Evolutionary conservation across 30 jellyfish, hydroid and myxozoan genomes (phyloP), one percentile per base, ranked within the genome.

Genomic region (Catostylus mosaicus): DNA sequence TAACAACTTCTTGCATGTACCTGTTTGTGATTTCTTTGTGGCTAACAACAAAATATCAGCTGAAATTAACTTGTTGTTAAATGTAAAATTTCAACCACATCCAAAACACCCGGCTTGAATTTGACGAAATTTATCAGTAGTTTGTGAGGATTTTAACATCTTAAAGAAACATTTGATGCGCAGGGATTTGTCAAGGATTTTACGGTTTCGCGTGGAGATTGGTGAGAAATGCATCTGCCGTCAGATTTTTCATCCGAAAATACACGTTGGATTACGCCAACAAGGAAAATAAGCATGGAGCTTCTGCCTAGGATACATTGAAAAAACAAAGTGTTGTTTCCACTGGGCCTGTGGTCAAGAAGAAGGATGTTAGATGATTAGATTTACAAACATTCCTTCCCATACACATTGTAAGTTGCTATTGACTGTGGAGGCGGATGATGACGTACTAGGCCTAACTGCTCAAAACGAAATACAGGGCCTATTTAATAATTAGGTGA

Each of bases 111-210:
- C n/a, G n/a, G n/a, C n/a, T n/a, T n/a, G 7, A 5, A 40, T 40
- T 40, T 40, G 54, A 52, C 3, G 67, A 52, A 6, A 52, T 6
- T 20, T n/a, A 52, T 52, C 27, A 52, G 30, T n/a, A 10, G 67
- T n/a, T 4, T 52, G 6, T 52, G 67, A 52, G 67, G 67, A 7
- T 52, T 52, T 7, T 52, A 52, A 7, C 29, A 52, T n/a, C 24
- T 10, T 7, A 52, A 16, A n/a, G 67, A 10, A 52, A n/a, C 67
- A 52, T n/a, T 52, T 52, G 67, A 52, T 52, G 67, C 67, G 29
- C 30, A 52, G 67, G 67, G 29, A 52, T 52, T 52, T 52, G 30
- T 52, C 23, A 20, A 52, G 29, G 67, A 52, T 52, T 52, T 9
- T 26, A 26, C 8, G 30, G 8, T 52, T 26, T 52, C 67, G 30